Conservation (phyloP, 2,113 vertebrate genomes). For the Psammodynastes pulverulentus region DNA sequence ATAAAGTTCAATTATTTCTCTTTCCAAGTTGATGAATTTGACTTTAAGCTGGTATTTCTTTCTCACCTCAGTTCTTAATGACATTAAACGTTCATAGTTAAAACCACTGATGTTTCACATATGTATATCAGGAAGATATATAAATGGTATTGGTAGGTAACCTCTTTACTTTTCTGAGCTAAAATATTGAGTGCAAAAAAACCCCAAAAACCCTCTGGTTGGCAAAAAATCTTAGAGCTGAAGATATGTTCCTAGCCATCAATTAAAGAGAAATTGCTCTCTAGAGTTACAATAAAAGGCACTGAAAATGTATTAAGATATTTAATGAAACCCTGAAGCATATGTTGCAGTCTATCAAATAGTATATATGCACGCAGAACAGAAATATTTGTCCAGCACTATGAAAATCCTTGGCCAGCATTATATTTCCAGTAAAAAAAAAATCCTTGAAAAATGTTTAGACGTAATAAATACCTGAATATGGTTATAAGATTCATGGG, state of each 20-base stretch:
- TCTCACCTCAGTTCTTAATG: not conserved
- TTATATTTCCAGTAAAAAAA: not conserved
- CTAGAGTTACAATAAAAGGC: conserved; percentile 42
- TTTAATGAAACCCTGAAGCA: conserved; percentile 57
- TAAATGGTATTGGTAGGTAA: not conserved
- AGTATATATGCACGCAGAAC: conserved; percentile 29
- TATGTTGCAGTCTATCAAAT: conserved; percentile 31
- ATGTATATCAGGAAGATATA: not conserved
- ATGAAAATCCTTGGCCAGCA: not conserved
- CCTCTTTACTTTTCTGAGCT: conserved; percentile 11
- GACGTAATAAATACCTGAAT: not conserved
- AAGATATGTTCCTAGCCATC: conserved; percentile 22
- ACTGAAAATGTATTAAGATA: conserved; percentile 50
- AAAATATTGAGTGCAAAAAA: conserved; percentile 13
- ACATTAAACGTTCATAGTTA: not conserved
- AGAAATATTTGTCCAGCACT: conserved; percentile 36
- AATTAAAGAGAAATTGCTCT: conserved; percentile 46
- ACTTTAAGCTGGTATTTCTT: not conserved
- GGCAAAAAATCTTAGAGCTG: conserved; percentile 8
- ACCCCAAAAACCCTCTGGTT: not conserved
- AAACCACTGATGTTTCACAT: not conserved
- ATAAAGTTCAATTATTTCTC: not conserved
- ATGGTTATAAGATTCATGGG: not conserved
- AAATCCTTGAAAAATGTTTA: not conserved
- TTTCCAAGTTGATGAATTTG: not conserved